phyloP scores from a whole-genome alignment of 1,140 invertebrate genomes.

The Danaus plexippus region DNA sequence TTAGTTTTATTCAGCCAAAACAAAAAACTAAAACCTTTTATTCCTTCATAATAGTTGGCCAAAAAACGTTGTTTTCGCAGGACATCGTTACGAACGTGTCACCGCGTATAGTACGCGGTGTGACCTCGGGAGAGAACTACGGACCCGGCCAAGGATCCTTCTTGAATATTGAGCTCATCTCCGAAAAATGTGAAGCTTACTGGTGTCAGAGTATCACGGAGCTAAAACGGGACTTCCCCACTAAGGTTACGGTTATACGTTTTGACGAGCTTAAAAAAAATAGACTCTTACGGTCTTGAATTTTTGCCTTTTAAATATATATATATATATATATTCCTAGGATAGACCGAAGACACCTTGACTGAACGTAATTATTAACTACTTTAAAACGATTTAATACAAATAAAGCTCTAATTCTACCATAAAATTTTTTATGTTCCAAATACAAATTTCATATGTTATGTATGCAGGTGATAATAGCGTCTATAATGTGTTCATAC shows the following conservation, averaged over 20 bases:
- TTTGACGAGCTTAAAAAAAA: neutral
- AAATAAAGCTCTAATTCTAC: too few relatives aligned
- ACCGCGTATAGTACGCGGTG: conserved; percentile 94
- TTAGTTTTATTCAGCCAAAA: too few relatives aligned
- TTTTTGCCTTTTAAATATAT: too few relatives aligned
- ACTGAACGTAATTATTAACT: too few relatives aligned
- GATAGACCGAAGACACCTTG: too few relatives aligned
- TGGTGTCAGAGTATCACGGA: conserved; percentile 93
- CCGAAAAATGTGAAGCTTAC: conserved; percentile 94
- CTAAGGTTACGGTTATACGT: conserved; percentile 73
- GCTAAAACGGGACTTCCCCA: conserved; percentile 93
- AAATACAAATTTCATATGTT: too few relatives aligned
- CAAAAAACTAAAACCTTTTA: too few relatives aligned
- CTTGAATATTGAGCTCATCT: conserved; percentile 98
- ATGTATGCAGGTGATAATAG: conserved; percentile 85
- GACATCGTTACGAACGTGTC: conserved; percentile 97
- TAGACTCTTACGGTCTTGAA: too few relatives aligned
- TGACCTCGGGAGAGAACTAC: conserved; percentile 91
- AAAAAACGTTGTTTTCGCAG: conserved; percentile 55
- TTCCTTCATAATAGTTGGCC: too few relatives aligned
- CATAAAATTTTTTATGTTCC: too few relatives aligned
- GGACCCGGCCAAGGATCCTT: conserved; percentile 96
- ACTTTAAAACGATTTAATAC: too few relatives aligned
- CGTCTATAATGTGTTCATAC: conserved; percentile 97
- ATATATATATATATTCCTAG: too few relatives aligned